phyloP scores from a whole-genome alignment of 2,113 vertebrate genomes.

The Pipra filicauda region DNA sequence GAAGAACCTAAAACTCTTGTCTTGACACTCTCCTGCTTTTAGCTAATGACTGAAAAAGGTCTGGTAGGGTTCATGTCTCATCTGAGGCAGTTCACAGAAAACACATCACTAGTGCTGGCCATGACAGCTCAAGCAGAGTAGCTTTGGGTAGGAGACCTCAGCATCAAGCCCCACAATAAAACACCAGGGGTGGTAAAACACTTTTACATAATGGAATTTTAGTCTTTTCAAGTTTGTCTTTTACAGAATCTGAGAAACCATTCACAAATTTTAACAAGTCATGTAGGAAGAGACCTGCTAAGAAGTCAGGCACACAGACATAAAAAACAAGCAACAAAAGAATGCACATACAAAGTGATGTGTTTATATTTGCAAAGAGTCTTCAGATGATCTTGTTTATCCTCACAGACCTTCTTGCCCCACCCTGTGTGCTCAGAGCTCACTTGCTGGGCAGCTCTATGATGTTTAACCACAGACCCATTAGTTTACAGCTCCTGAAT shows the following conservation, averaged over 20 bases:
- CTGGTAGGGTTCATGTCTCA: background rate
- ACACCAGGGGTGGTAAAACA: background rate
- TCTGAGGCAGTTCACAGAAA: background rate
- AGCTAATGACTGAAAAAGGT: background rate
- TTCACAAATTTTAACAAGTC: background rate
- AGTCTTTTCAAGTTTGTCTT: background rate
- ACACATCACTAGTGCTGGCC: background rate
- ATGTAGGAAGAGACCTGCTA: background rate
- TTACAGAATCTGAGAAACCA: background rate
- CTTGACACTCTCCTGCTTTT: background rate
- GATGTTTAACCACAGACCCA: background rate
- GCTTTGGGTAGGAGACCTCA: background rate
- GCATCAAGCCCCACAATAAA: background rate
- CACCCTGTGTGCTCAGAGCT: background rate
- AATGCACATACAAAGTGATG: background rate
- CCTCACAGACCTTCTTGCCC: background rate
- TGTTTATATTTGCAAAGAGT: background rate
- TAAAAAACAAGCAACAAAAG: background rate
- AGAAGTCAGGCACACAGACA: background rate
- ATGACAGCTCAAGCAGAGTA: background rate
- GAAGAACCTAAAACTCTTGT: background rate
- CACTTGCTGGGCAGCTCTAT: background rate
- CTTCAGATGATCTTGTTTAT: slow-evolving; percentile 18
- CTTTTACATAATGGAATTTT: background rate
- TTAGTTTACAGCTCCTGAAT: background rate